phyloP scores from a whole-genome alignment of 1,140 invertebrate genomes.

The Thalassaphorura encarpata region DNA sequence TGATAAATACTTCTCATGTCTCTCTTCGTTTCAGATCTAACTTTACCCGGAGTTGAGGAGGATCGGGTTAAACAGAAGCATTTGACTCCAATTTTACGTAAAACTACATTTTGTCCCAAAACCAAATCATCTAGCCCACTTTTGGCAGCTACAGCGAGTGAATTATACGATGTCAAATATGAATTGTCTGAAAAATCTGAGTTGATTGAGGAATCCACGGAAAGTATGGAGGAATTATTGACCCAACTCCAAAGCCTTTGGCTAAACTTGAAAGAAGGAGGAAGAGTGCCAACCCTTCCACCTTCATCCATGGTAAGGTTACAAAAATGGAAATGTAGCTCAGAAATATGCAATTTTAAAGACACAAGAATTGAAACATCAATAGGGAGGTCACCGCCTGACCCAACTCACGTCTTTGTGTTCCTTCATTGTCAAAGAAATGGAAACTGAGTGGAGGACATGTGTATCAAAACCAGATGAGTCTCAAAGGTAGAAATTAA shows the following conservation, averaged over 20 bases:
- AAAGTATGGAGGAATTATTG: not conserved
- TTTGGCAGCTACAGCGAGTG: too few relatives aligned
- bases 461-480: not conserved
- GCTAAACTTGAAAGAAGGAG: slow-evolving; percentile 1
- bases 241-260: not conserved
- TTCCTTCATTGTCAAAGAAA: slow-evolving; percentile 10
- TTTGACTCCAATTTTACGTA: too few relatives aligned
- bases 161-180: too few relatives aligned
- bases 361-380: not conserved
- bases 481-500: not conserved
- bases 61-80: too few relatives aligned
- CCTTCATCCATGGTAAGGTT: not conserved
- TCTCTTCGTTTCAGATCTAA: too few relatives aligned
- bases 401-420: not conserved
- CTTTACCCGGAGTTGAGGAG: too few relatives aligned
- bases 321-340: not conserved
- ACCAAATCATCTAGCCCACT: too few relatives aligned
- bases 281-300: not conserved
- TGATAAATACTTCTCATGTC: too few relatives aligned
- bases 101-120: too few relatives aligned
- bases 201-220: slow-evolving; percentile 4
- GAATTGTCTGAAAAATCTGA: not conserved
- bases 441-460: slow-evolving; percentile 11
- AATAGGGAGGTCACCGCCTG: not conserved
- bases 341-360: not conserved